Base-by-base conservation (phyloP, 2,113 vertebrate species). In the Megaptera novaeangliae region DNA sequence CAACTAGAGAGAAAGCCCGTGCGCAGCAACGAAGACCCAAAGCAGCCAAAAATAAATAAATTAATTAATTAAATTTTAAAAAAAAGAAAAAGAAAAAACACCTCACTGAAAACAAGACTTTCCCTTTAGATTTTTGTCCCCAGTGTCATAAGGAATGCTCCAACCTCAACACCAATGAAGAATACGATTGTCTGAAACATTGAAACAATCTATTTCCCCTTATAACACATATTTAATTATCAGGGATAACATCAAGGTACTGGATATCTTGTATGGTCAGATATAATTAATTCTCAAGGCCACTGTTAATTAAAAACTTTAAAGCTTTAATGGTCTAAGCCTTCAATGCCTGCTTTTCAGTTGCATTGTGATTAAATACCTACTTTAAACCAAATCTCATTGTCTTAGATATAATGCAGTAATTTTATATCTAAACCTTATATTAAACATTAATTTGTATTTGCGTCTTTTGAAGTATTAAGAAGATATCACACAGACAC, bases 341-440 rank as follows among this genome's bases (percentile, higher is more conserved):
- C 52, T 89, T 78, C 63, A 72, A 31, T 69, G 36, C 14, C 55
- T 89, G 29, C 34, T 81, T 94, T 94, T 83, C 68, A 84, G 18
- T 41, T 85, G 13, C 44, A 71, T 63, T 63, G 71, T 57, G 66
- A 95, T 39, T 75, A 88, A 91, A 86, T 81, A 68, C 8, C 34
- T 44, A 81, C 49, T 88, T 95, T 83, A 94, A 95, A 69, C 18
- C 68, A 91, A 68, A 95, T 41, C 21, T 90, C 41, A 94, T 49
- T 44, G 52, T 71, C 66, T 92, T 90, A 90, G 34, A 75, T 31
- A 52, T 71, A 92, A 87, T 57, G 20, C 18, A 78, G 18, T 82
- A 72, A 86, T 71, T 77, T 90, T 82, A 78, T 15, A 92, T 25
- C 36, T 78, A 97, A 81, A 64, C 36, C 6, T 94, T 66, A 44